Conservation (phyloP, 2,113 vertebrate genomes). For the Rana temporaria region DNA sequence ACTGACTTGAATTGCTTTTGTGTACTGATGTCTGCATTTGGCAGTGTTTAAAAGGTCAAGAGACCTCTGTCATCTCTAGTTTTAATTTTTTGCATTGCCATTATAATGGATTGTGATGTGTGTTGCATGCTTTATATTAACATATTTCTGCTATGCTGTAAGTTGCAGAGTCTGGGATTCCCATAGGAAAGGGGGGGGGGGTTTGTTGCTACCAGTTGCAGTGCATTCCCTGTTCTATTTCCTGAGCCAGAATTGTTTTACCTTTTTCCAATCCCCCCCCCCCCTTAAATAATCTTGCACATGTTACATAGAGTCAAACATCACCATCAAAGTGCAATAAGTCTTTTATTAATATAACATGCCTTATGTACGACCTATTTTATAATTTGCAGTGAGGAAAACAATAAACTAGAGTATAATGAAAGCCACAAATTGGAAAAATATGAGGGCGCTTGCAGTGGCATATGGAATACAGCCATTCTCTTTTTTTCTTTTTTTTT, state of each 20-base stretch:
- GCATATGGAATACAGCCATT: conserved; percentile 35
- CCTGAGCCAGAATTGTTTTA: conserved; percentile 19
- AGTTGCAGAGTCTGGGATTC: background rate
- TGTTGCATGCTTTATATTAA: too few relatives aligned
- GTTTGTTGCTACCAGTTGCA: conserved; percentile 17
- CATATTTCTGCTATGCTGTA: too few relatives aligned
- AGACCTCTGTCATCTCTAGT: too few relatives aligned
- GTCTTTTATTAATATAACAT: background rate
- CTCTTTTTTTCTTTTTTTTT: background rate
- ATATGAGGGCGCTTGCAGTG: conserved; percentile 23
- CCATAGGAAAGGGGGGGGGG: background rate
- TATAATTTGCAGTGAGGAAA: background rate
- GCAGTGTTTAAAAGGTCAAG: too few relatives aligned
- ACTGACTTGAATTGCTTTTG: too few relatives aligned
- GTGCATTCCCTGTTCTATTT: conserved; percentile 31
- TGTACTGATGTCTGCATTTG: too few relatives aligned
- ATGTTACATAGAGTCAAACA: conserved; percentile 7
- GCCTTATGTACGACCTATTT: too few relatives aligned
- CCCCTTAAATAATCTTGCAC: conserved; percentile 2
- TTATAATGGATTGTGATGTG: too few relatives aligned
- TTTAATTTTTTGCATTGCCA: too few relatives aligned
- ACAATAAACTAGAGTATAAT: background rate
- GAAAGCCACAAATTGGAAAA: conserved; percentile 39
- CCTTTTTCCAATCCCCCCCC: background rate
- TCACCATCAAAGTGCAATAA: background rate